Evolutionary conservation across 2,888 invertebrate genomes (phyloP), one percentile per base, ranked within the genome.

Genomic region (Diaperis boleti): DNA sequence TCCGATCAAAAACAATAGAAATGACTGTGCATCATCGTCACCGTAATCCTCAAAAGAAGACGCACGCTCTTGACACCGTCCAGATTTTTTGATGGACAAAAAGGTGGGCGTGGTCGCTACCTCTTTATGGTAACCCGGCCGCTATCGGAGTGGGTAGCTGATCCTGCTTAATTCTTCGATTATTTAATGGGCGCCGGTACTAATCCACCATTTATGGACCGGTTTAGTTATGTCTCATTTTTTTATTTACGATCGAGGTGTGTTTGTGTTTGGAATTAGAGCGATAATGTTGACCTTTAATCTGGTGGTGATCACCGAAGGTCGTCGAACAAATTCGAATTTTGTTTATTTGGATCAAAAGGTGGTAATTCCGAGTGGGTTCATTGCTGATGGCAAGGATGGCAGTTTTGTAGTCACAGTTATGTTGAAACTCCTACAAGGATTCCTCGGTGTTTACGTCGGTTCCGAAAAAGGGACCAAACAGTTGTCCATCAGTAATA

Each of bases 31-130:
- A 22, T 6, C 7, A 22, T 22, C 7, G 4, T 6, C 11, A 33
- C n/a, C 33, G 33, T 33, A 11, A 33, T n/a, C n/a, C n/a, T n/a
- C n/a, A n/a, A 33, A 33, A 33, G 33, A 33, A 33, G 33, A 33
- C 11, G 11, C 11, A 11, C 11, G 33, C 6, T 33, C 33, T 33
- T 33, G 33, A 33, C 10, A 13, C 33, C 13, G 33, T 5, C 4
- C n/a, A 2, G 33, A 33, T 5, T 33, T 33, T 33, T 33, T 5
- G 11, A 31, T 2, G 33, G 22, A 22, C 22, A 4, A 22, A 22
- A 22, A 22, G 5, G 5, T 6, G 22, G 33, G 33, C n/a, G 33
- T 33, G 33, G 33, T 33, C n/a, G 33, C 33, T 1, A 33, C 11
- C 33, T 33, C 11, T 33, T 33, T 33, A 33, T 33, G 33, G 33